A percentile compares a stretch with the other conserved stretches of the same genome.
Conservation (phyloP, 1,140 invertebrate species). For the Drosophila navojoa region DNA sequence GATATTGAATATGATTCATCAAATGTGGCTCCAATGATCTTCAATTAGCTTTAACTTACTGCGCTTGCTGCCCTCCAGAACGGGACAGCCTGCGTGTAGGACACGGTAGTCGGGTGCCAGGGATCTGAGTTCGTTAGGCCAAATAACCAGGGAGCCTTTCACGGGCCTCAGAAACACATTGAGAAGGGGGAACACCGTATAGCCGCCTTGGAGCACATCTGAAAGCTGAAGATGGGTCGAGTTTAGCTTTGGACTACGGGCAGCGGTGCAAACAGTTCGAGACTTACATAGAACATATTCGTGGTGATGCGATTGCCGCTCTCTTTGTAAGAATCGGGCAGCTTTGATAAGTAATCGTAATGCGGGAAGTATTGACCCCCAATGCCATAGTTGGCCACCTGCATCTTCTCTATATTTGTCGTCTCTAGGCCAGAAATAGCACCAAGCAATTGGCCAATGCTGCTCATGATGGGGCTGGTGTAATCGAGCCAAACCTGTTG, state of each 20-base stretch:
- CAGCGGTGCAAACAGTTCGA: slow-evolving; percentile 83
- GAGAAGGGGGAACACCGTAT: slow-evolving; percentile 95
- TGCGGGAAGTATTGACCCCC: slow-evolving; percentile 90
- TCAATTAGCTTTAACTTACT: slow-evolving; percentile 75
- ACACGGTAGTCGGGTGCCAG: slow-evolving; percentile 96
- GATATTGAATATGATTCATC: background rate
- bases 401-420: slow-evolving; percentile 86
- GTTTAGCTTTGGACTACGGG: background rate
- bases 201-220: slow-evolving; percentile 96
- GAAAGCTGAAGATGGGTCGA: slow-evolving; percentile 90
- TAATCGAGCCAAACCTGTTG: slow-evolving; percentile 98
- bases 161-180: slow-evolving; percentile 92
- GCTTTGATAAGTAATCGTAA: slow-evolving; percentile 85
- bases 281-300: slow-evolving; percentile 71
- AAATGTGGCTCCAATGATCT: background rate
- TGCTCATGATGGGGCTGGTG: slow-evolving; percentile 90
- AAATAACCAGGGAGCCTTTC: slow-evolving; percentile 96
- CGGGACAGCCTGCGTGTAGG: slow-evolving; percentile 97
- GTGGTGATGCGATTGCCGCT: slow-evolving; percentile 74
- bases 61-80: slow-evolving; percentile 97
- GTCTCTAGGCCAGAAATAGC: slow-evolving; percentile 93
- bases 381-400: slow-evolving; percentile 89
- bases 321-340: background rate
- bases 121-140: slow-evolving; percentile 95
- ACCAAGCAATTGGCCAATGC: slow-evolving; percentile 88